A percentile compares a stretch with the other conserved stretches of the same genome.
These are phyloP conservation scores for Thunnus thynnus DNA, from an alignment of 2,113 vertebrate species.

Conservation along the genomic window DNA sequence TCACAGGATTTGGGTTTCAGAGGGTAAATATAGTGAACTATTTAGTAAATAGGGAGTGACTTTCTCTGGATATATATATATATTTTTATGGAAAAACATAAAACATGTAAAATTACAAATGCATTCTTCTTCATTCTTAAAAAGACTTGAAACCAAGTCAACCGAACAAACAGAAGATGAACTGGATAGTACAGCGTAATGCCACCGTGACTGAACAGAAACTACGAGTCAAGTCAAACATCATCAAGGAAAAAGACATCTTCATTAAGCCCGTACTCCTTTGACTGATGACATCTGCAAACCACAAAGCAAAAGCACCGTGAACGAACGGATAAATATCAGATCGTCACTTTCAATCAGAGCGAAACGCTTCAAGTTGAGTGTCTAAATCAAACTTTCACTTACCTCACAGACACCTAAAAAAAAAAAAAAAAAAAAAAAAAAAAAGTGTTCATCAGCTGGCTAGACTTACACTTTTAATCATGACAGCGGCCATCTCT, in stretches of 20 bases:
- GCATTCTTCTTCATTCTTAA: too few relatives aligned
- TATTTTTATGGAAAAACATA: too few relatives aligned
- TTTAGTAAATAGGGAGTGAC: too few relatives aligned
- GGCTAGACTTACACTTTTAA: background rate
- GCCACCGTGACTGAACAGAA: background rate
- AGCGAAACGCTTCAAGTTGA: background rate
- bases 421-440: background rate
- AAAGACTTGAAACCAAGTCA: too few relatives aligned
- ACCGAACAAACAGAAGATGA: background rate
- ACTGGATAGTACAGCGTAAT: background rate
- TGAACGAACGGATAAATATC: background rate
- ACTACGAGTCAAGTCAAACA: background rate
- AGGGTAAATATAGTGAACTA: too few relatives aligned
- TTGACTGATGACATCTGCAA: background rate
- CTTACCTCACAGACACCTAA: conserved; percentile 49
- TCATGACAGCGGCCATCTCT: background rate
- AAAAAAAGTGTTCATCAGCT: background rate
- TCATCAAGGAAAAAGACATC: background rate
- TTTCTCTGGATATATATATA: too few relatives aligned
- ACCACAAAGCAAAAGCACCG: background rate
- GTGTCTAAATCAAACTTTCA: conserved; percentile 9
- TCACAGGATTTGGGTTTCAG: too few relatives aligned
- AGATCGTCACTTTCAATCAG: background rate
- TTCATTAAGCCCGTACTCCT: background rate
- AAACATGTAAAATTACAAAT: too few relatives aligned